Percentiles rank a stretch among this genome's conserved stretches.
phyloP scores from a whole-genome alignment of 2,113 vertebrate species.

The Entomyzon cyanotis region DNA sequence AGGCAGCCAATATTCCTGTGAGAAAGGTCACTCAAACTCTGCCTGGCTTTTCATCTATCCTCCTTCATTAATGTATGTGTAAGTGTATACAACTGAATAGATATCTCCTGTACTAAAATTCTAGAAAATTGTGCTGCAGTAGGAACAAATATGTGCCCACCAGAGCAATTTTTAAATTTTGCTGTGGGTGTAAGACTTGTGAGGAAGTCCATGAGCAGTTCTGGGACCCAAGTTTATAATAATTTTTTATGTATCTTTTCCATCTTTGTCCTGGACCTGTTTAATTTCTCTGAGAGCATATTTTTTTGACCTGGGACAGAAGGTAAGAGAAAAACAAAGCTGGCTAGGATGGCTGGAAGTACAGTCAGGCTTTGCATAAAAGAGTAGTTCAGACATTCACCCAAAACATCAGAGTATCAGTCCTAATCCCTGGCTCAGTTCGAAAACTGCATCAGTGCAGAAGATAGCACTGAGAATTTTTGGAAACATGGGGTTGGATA shows the following conservation, averaged over 20 bases:
- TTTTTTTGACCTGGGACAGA: not conserved
- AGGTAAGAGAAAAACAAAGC: not conserved
- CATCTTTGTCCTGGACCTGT: not conserved
- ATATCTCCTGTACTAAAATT: not conserved
- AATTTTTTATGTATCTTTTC: not conserved
- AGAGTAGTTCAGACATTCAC: not conserved
- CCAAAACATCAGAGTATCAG: not conserved
- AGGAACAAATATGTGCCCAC: accelerated
- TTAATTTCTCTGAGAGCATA: not conserved
- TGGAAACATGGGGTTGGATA: not conserved
- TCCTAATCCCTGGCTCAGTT: not conserved
- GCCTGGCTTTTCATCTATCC: not conserved
- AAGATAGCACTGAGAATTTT: not conserved
- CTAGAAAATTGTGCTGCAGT: not conserved
- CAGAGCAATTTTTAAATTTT: not conserved
- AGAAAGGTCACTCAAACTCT: not conserved
- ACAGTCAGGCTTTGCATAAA: not conserved
- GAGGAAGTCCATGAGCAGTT: not conserved
- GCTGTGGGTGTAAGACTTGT: accelerated
- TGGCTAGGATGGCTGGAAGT: not conserved
- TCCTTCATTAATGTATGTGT: not conserved
- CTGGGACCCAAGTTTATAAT: not conserved
- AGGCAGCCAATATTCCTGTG: not conserved
- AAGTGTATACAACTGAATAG: not conserved
- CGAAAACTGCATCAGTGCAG: not conserved